Evolutionary conservation across 1,140 invertebrate genomes (phyloP), one percentile per base, ranked within the genome.

Genomic region (Thalassaphorura encarpata): DNA sequence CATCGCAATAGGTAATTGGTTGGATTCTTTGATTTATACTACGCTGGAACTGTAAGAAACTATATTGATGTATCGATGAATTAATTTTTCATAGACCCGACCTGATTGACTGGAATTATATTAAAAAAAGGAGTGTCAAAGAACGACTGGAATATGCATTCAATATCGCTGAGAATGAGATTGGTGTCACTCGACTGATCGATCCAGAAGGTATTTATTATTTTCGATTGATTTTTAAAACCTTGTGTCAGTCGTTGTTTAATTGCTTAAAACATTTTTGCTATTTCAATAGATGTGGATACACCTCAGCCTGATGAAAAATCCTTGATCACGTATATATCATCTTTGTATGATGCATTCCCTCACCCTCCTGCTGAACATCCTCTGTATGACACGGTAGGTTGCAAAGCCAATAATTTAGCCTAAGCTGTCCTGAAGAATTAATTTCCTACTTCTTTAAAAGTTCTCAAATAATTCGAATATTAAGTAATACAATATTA

Each of bases 241-340:
- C n/a, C n/a, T n/a, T n/a, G n/a, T n/a, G n/a, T n/a, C n/a, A n/a
- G n/a, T n/a, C n/a, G 43, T 51, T n/a, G 3, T 26, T 48, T 48
- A 26, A 15, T 40, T n/a, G n/a, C n/a, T n/a, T n/a, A n/a, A n/a
- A n/a, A n/a, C n/a, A n/a, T n/a, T n/a, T n/a, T n/a, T n/a, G n/a
- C n/a, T n/a, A n/a, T n/a, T n/a, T n/a, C n/a, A n/a, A n/a, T n/a
- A 95, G 95, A 99, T 83, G 91, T 99, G 66, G 95, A 99, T 76
- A 97, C 92, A 63, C 87, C 90, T 67, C 87, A 97, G 74, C 93
- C 93, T 45, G 96, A 99, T 75, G 96, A 99, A 79, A 98, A 97
- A 74, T 98, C 95, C 43, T 81, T 99, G 70, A 95, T 99, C 70
- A 99, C 95, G 23, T 99, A 99, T 76, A 94, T 99, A 65, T 97